Evolutionary conservation across 2,888 invertebrate genomes (phyloP), one percentile per base, ranked within the genome.

Genomic region (Hetaerina titia): DNA sequence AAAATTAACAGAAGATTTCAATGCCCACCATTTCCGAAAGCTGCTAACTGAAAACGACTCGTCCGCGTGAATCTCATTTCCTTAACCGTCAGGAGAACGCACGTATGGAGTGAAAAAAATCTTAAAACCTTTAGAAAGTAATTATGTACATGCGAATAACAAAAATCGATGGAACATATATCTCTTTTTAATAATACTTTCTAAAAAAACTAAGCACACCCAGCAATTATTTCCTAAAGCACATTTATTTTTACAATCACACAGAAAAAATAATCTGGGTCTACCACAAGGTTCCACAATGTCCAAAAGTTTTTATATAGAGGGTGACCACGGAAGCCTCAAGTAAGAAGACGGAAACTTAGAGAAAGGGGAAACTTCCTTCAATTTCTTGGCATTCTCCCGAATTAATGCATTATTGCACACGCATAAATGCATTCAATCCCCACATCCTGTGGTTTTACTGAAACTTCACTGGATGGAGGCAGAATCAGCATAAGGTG

Each of bases 261-360:
- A 13, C 2, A 81, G 25, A 31, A 81, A 81, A 81, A 81, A 81
- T 4, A 13, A 25, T 31, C 25, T 25, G 45, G 4, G 9, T 31
- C 81, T 31, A 31, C 25, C 81, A 81, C 81, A 8, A 31, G 81
- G 25, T 31, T 81, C 81, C 81, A 81, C 81, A 31, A 31, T 31
- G 31, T 9, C 31, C 81, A 31, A 81, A 31, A 9, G 13, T 81
- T 74, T 81, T 81, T 81, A 81, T 11, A 81, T 2, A 8, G 31
- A 31, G 81, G 31, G 31, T 22, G 81, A 81, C 81, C 81, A 25
- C 81, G 81, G 31, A 81, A 81, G 81, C 81, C 81, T 81, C 81
- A 81, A 81, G 31, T 31, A 25, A 81, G 81, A 81, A 7, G n/a
- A 31, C 19, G 81, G 81, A 81, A 81, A 81, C 81, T 31, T 31